Conservation (phyloP, 2,113 vertebrate species). For the Xenopus borealis region DNA sequence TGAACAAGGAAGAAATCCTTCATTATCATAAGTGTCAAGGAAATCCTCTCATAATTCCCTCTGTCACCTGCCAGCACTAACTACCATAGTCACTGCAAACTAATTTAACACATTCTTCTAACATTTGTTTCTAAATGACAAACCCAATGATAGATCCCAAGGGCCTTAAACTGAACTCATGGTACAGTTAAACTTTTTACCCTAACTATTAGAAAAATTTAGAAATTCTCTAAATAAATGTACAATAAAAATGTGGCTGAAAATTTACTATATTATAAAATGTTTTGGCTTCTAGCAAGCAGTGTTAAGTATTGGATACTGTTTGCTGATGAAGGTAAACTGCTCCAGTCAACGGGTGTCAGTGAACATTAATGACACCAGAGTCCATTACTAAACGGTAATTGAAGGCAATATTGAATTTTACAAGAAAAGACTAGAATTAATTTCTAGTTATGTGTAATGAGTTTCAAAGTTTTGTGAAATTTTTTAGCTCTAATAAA, state of each 20-base stretch:
- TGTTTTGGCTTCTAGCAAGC: too few species aligned
- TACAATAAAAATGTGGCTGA: neutral
- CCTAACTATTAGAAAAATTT: neutral
- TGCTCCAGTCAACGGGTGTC: too few species aligned
- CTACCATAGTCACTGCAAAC: conserved; percentile 8
- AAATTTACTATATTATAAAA: too few species aligned
- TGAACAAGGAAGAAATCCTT: conserved; percentile 23
- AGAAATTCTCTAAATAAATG: neutral
- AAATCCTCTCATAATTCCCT: conserved; percentile 15
- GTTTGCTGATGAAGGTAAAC: too few species aligned
- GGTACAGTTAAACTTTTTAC: neutral
- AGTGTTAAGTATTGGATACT: too few species aligned
- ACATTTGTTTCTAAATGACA: conserved; percentile 16
- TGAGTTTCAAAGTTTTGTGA: too few species aligned
- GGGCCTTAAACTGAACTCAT: conserved; percentile 9
- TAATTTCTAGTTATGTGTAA: too few species aligned
- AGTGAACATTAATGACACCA: too few species aligned
- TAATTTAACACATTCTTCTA: conserved; percentile 24
- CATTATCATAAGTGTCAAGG: conserved; percentile 22
- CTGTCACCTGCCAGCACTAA: conserved; percentile 26
- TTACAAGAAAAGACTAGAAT: too few species aligned
- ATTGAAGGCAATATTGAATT: too few species aligned
- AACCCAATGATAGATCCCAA: neutral
- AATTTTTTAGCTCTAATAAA: too few species aligned
- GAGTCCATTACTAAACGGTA: too few species aligned